Conservation (phyloP, 2,113 vertebrate species). For the Peromyscus maniculatus region DNA sequence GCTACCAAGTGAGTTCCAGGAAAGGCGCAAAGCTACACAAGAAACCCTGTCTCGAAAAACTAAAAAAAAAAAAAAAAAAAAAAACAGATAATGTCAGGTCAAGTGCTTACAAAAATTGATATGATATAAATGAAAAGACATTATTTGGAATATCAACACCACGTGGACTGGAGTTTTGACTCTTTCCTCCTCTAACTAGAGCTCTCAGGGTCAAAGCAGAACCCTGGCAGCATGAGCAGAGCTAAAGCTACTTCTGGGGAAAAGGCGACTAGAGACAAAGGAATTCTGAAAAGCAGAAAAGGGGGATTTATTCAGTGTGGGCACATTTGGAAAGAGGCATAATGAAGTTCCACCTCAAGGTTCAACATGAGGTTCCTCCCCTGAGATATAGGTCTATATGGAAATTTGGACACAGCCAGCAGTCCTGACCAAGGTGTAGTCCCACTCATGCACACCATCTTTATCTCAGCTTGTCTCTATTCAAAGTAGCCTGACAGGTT, state of each 20-base stretch:
- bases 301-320: no score
- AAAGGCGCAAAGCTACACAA: no score
- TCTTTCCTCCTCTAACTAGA: background rate
- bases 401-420: no score
- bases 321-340: background rate
- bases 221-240: background rate
- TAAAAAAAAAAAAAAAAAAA: no score
- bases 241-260: no score
- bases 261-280: background rate
- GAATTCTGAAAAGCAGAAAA: background rate
- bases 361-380: background rate
- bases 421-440: background rate
- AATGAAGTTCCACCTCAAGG: background rate
- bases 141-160: background rate
- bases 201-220: background rate
- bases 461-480: background rate
- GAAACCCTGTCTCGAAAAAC: no score
- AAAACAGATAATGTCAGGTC: background rate
- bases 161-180: background rate
- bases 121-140: slow-evolving; percentile 2
- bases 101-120: slow-evolving; percentile 29
- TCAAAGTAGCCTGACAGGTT: background rate
- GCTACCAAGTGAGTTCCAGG: no score
- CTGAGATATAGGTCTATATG: background rate
- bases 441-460: background rate